Percentiles rank a stretch among this genome's conserved stretches.
phyloP scores from a whole-genome alignment of 1,140 invertebrate species.

The Psix sp. region DNA sequence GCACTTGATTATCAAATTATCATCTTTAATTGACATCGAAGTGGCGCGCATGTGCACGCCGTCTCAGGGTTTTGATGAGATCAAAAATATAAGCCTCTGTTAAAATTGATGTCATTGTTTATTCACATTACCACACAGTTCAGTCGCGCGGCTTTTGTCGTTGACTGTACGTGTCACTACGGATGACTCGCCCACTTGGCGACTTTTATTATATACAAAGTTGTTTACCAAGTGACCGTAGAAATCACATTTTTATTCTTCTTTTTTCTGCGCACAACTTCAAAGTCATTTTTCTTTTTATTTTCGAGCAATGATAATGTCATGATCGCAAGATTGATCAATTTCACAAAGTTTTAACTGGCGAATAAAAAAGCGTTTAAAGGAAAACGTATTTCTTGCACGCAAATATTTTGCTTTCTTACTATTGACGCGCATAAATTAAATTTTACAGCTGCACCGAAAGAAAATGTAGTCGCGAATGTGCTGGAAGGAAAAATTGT shows the following conservation, averaged over 20 bases:
- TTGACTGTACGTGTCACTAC: conserved; percentile 36
- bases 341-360: too few relatives aligned
- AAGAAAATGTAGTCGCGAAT: too few relatives aligned
- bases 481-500: too few relatives aligned
- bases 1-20: conserved; percentile 26
- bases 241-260: conserved; percentile 9
- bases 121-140: conserved; percentile 21
- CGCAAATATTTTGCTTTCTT: too few relatives aligned
- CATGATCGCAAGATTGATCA: too few relatives aligned
- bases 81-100: conserved; percentile 63
- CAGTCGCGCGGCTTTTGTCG: conserved; percentile 30
- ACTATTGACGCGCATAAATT: too few relatives aligned
- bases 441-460: too few relatives aligned
- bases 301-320: too few relatives aligned
- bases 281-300: not conserved
- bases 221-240: conserved; percentile 40
- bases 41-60: conserved; percentile 3
- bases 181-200: conserved; percentile 29
- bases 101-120: conserved; percentile 65
- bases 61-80: conserved; percentile 54
- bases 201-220: conserved; percentile 45
- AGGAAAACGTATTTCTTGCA: too few relatives aligned
- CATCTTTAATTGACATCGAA: too few relatives aligned
- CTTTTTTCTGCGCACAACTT: not conserved
- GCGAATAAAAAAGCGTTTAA: too few relatives aligned